Base-by-base conservation (phyloP, 2,797 vertebrate genomes). In the Petrocephalus sullivani region DNA sequence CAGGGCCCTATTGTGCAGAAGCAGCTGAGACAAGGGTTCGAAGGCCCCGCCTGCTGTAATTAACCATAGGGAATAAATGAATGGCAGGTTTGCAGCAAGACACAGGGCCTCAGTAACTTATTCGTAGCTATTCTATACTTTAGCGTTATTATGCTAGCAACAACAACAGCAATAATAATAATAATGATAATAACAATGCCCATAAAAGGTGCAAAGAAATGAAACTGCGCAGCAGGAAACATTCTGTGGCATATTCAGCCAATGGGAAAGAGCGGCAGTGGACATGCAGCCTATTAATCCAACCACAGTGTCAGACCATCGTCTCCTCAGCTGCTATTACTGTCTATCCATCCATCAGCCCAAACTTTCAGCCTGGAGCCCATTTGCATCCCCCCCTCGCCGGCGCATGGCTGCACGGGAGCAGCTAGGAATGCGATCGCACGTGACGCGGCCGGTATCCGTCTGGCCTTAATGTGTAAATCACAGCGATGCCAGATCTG, bases 381-480 rank as follows among this genome's bases (percentile, higher is more conserved):
- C 85, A 89, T 91, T 89, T 89, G 58, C 90, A 91, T 92, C 91
- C 90, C 89, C 90, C 89, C 89, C 90, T 89, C 90, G 86, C 88
- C 87, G 86, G 86, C 86, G 91, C 90, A 88, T 86, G 57, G 86
- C 87, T 71, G 86, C 90, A 88, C 81, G 54, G 86, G 56, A 88
- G 87, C 67, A 61, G 87, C 67, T 90, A 87, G 91, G 93, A 92
- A 92, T 93, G 89, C 91, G 93, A 90, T 92, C 92, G 92, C 89
- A 93, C 91, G 90, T 87, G 89, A 94, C 92, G 93, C 89, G 93
- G 93, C 92, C 92, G 91, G 46, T 9, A 3, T 94, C 94, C 93
- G 91, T 94, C 93, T 93, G 92, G 88, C 89, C 93, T 91, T 91
- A 95, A 95, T 95, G 91, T 95, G 95, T 95, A 95, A 94, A 95